Evolutionary conservation across 23 tunicate species (phyloP), one percentile per base, ranked within the genome.

Genomic region (Styela plicata): DNA sequence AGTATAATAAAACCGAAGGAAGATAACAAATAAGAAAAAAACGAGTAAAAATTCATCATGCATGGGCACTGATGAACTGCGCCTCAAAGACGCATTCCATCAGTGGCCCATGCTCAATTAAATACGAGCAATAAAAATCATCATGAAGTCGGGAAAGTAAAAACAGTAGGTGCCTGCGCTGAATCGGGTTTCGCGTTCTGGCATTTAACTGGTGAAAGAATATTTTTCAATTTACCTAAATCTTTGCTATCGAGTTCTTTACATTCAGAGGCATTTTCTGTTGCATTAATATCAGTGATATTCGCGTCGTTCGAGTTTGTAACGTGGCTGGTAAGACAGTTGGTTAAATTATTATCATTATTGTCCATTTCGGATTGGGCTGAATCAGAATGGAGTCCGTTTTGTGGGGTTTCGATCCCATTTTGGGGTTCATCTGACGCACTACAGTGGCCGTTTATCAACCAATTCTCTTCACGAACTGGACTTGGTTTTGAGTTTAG

Each of bases 401-500:
- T 68, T 68, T 68, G 24, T 17, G 10, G 31, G 13, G 17, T 68
- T 13, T 68, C n/a, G 13, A 44, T 21, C 26, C 66, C 67, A 18
- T 22, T 33, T 23, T 1, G 52, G 44, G 17, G 18, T 13, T 2
- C 78, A 0, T 73, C 52, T 53, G 36, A 53, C 17, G 21, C 66
- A 25, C 1, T 29, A 44, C 81, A 76, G 64, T 76, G 81, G 53
- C 81, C 81, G 66, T 76, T 76, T 19, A 1, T 29, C 13, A 76
- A 29, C 81, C 81, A 76, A 24, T 76, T 44, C 65, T 76, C 81
- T 22, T 76, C 81, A 7, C 81, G 64, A 7, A 52, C 31, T 2
- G 66, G 64, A 31, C 32, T 52, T 29, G 53, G 53, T 53, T 44
- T 76, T n/a, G 27, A 20, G 27, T 22, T 52, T 16, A 76, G 7